phyloP scores from a whole-genome alignment of 2,888 invertebrate genomes.

The Tanaodytes sp. region DNA sequence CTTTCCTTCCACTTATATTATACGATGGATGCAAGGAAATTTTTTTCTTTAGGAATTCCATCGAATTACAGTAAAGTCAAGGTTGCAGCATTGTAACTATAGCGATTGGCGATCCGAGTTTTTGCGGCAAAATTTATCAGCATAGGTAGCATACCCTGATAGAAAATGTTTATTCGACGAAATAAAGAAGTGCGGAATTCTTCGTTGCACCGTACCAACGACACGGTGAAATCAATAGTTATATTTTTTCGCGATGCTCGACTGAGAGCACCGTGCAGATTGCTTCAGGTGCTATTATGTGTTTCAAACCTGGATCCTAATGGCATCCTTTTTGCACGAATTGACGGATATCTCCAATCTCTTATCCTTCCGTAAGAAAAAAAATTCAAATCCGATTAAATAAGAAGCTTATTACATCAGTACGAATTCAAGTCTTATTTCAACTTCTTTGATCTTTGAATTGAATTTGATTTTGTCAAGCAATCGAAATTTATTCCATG shows the following conservation, averaged over 20 bases:
- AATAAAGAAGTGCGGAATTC: slow-evolving; percentile 23
- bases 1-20: too few species aligned
- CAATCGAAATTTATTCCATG: not conserved
- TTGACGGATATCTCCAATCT: slow-evolving; percentile 30
- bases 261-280: slow-evolving; percentile 34
- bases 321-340: slow-evolving; percentile 23
- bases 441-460: too few species aligned
- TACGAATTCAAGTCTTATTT: too few species aligned
- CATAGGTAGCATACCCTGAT: too few species aligned
- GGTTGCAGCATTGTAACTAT: too few species aligned
- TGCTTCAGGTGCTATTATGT: slow-evolving; percentile 37
- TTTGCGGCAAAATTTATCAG: too few species aligned
- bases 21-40: too few species aligned
- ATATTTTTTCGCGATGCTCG: slow-evolving; percentile 25
- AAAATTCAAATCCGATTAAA: not conserved
- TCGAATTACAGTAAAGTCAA: too few species aligned
- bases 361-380: slow-evolving; percentile 17
- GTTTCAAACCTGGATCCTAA: slow-evolving; percentile 28
- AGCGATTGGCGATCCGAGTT: too few species aligned
- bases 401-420: too few species aligned
- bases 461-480: not conserved
- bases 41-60: too few species aligned
- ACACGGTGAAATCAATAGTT: slow-evolving; percentile 27
- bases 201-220: slow-evolving; percentile 31
- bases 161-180: slow-evolving; percentile 27